Evolutionary conservation across 2,797 vertebrate genomes (phyloP).

Genomic region (Poecile montanus): DNA sequence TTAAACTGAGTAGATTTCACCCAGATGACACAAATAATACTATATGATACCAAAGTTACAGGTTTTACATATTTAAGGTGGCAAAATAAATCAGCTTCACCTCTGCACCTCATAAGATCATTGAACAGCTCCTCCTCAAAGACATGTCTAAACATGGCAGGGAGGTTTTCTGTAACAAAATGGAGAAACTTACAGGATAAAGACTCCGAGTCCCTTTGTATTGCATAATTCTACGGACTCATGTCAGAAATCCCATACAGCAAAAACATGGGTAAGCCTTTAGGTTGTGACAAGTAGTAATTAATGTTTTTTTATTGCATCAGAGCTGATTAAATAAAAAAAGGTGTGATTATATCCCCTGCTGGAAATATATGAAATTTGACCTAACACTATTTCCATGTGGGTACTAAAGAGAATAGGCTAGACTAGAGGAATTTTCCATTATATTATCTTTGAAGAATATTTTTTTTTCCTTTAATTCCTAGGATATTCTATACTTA

Average conservation of each 20-base stretch:
- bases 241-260: accelerated
- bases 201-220: background rate
- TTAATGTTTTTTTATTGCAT: background rate
- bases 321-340: background rate
- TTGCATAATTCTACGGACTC: accelerated
- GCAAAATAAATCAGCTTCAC: background rate
- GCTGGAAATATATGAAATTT: background rate
- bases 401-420: background rate
- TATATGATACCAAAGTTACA: background rate
- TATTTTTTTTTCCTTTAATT: background rate
- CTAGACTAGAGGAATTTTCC: background rate
- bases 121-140: background rate
- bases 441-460: background rate
- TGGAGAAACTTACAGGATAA: background rate
- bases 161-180: background rate
- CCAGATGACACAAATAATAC: background rate
- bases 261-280: background rate
- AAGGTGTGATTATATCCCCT: background rate
- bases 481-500: background rate
- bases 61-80: background rate
- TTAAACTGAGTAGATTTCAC: background rate
- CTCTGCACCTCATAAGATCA: background rate
- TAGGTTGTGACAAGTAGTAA: background rate
- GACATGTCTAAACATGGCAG: background rate
- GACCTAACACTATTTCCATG: background rate